phyloP scores from a whole-genome alignment of 2,888 invertebrate species.

The Myopa tessellatipennis region DNA sequence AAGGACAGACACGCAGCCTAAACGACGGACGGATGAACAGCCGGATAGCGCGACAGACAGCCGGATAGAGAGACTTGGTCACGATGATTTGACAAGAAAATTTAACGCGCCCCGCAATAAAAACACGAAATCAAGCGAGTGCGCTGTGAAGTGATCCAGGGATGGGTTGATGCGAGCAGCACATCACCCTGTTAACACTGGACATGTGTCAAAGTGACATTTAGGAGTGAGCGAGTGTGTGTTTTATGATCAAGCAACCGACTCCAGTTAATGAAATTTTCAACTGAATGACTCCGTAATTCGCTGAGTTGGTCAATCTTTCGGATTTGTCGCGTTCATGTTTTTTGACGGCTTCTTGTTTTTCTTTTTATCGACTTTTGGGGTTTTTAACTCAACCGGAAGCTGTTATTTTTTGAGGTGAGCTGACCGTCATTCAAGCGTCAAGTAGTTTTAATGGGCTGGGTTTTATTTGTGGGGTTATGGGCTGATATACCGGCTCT shows the following conservation, averaged over 20 bases:
- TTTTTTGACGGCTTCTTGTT: too few relatives aligned
- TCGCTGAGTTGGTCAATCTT: constrained; percentile 63
- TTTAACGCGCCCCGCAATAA: constrained; percentile 3
- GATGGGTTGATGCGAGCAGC: background rate
- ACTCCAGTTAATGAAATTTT: constrained; percentile 59
- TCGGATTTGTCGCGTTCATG: background rate
- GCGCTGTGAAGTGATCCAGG: background rate
- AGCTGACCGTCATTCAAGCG: too few relatives aligned
- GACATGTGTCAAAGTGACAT: constrained; percentile 31
- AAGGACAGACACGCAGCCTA: background rate
- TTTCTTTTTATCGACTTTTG: background rate
- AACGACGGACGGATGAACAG: background rate
- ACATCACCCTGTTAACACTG: constrained; percentile 31
- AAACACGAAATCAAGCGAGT: constrained; percentile 20
- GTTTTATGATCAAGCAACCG: constrained; percentile 22
- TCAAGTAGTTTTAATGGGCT: too few relatives aligned
- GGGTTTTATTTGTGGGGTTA: too few relatives aligned
- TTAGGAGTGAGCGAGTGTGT: background rate
- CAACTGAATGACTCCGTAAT: constrained; percentile 56
- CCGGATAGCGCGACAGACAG: background rate
- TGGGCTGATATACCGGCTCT: too few relatives aligned
- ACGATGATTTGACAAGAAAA: constrained; percentile 26
- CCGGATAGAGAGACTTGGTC: background rate
- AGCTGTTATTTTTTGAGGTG: too few relatives aligned
- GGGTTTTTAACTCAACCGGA: background rate